phyloP scores from a whole-genome alignment of 2,888 invertebrate genomes.

The Oasisia sp. region DNA sequence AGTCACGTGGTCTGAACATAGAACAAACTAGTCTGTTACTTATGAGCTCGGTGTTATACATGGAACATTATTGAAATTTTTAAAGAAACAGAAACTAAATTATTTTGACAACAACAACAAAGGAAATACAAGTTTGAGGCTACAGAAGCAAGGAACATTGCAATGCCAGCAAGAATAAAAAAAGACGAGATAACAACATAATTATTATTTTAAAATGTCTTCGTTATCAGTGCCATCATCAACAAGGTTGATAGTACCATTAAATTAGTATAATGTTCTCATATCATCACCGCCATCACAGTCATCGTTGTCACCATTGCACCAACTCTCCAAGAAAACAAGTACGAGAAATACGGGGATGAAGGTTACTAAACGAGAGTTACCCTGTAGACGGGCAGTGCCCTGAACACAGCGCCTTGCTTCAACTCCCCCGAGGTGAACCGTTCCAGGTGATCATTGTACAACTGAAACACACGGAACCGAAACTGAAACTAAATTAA shows the following conservation, averaged over 20 bases:
- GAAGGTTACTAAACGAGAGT: conserved; percentile 26
- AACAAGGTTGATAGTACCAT: neutral
- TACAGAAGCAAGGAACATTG: neutral
- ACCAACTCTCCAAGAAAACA: neutral
- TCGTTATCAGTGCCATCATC: neutral
- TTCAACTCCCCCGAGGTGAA: conserved; percentile 57
- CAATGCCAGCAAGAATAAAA: neutral
- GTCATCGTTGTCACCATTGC: neutral
- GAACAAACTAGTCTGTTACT: too few relatives aligned
- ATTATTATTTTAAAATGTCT: neutral
- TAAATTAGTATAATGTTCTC: too few relatives aligned
- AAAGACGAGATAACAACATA: neutral
- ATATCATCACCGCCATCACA: neutral
- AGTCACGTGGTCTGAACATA: too few relatives aligned
- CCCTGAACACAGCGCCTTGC: conserved; percentile 61
- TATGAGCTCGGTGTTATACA: too few relatives aligned
- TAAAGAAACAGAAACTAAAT: too few relatives aligned
- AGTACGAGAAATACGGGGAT: too few relatives aligned
- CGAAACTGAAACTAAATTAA: neutral
- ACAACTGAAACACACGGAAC: conserved; percentile 48
- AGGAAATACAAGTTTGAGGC: neutral
- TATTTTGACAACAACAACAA: neutral
- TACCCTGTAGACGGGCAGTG: conserved; percentile 62
- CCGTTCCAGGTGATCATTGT: conserved; percentile 58
- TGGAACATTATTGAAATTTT: too few relatives aligned